phyloP scores from a whole-genome alignment of 2,888 invertebrate genomes.

The Choreutis nemorana region DNA sequence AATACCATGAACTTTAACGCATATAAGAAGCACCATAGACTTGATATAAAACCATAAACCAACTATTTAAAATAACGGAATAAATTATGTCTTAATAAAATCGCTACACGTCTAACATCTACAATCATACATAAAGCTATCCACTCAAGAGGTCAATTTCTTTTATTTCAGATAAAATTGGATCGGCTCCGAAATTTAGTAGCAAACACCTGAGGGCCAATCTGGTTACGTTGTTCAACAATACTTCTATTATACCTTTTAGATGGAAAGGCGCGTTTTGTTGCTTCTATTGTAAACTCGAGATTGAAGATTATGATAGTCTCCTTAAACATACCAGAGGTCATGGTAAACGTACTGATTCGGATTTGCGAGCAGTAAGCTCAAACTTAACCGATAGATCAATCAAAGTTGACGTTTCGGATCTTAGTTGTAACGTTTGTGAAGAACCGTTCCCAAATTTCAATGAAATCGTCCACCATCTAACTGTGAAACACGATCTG shows the following conservation, averaged over 20 bases:
- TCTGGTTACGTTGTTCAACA: slow-evolving; percentile 18
- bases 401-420: slow-evolving; percentile 18
- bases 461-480: slow-evolving; percentile 14
- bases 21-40: too few relatives aligned
- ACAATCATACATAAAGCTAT: too few relatives aligned
- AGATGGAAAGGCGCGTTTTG: slow-evolving; percentile 16
- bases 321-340: slow-evolving; percentile 19
- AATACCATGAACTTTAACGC: too few relatives aligned
- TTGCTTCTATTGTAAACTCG: slow-evolving; percentile 18
- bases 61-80: too few relatives aligned
- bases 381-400: slow-evolving; percentile 9
- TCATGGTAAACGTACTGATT: slow-evolving; percentile 12
- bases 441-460: slow-evolving; percentile 12
- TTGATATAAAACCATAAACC: too few relatives aligned
- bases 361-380: slow-evolving; percentile 7
- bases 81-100: too few relatives aligned
- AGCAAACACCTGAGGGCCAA: slow-evolving; percentile 17
- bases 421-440: slow-evolving; percentile 16
- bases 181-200: too few relatives aligned
- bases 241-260: slow-evolving; percentile 20
- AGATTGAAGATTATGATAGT: slow-evolving; percentile 12
- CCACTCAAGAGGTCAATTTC: too few relatives aligned
- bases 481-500: slow-evolving; percentile 12
- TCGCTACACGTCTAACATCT: too few relatives aligned
- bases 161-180: too few relatives aligned